Percentiles rank a stretch among this genome's conserved stretches.
These are phyloP conservation scores for Agelas oroides DNA, from an alignment of 37 sponge, comb jelly and placozoan species.

Conservation along the genomic window DNA sequence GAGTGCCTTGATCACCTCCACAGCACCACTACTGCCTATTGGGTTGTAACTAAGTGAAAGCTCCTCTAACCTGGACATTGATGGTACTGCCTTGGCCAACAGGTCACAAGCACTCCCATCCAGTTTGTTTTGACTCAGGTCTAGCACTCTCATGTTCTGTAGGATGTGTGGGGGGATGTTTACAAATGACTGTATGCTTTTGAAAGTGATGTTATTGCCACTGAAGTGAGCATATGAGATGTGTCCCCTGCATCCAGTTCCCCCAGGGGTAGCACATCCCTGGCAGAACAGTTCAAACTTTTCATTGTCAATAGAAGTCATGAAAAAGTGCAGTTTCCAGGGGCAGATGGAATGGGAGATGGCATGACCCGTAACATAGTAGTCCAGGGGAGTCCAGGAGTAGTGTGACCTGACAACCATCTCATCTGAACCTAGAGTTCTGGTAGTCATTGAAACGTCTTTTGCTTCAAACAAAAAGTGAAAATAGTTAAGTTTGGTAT, in stretches of 20 bases:
- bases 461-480: background rate
- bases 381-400: constrained; percentile 7
- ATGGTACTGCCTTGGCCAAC: constrained; percentile 1
- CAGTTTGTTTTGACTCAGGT: background rate
- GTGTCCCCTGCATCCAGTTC: background rate
- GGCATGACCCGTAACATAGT: background rate
- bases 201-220: background rate
- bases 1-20: constrained; percentile 4
- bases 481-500: too few relatives aligned
- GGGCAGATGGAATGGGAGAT: constrained; percentile 9
- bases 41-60: background rate
- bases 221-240: background rate
- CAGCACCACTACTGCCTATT: constrained; percentile 23
- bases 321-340: background rate
- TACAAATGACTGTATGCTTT: background rate
- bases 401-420: background rate
- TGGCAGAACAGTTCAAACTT: background rate
- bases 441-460: background rate
- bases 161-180: constrained; percentile 5
- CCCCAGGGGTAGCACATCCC: background rate
- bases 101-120: constrained; percentile 6
- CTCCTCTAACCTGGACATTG: background rate
- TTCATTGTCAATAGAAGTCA: background rate
- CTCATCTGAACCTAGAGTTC: constrained; percentile 6
- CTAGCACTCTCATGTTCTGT: background rate